phyloP scores from a whole-genome alignment of 2,797 vertebrate genomes.

The Phyllotis vaccarum region DNA sequence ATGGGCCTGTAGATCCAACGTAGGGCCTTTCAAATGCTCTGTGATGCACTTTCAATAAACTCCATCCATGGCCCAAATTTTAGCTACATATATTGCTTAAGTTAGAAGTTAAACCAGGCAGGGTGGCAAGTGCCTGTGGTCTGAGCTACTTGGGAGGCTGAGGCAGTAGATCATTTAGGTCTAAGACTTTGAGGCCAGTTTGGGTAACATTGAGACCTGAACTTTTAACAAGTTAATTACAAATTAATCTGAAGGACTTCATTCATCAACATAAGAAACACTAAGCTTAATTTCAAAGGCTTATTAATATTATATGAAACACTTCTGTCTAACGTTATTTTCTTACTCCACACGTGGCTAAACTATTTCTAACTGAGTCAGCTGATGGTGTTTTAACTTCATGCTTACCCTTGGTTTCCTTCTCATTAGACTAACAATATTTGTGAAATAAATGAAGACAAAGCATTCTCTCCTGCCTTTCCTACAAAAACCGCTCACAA shows the following conservation, averaged over 20 bases:
- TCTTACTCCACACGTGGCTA: not conserved
- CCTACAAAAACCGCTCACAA: not conserved
- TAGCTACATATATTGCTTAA: slow-evolving; percentile 9
- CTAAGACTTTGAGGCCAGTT: not conserved
- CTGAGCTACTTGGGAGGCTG: not conserved
- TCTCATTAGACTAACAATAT: not conserved
- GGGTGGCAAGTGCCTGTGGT: not conserved
- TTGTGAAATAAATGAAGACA: not conserved
- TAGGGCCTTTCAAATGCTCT: not conserved
- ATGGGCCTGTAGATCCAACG: not conserved
- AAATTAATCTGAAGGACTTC: slow-evolving; percentile 4
- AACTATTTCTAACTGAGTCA: slow-evolving; percentile 15
- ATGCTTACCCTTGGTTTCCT: not conserved
- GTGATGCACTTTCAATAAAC: not conserved
- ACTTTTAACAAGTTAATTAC: not conserved
- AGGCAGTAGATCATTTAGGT: not conserved
- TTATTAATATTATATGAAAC: not conserved
- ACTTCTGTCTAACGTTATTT: no score
- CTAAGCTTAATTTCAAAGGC: slow-evolving; percentile 26
- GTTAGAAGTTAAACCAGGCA: not conserved
- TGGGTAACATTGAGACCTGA: not conserved
- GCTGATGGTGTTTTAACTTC: not conserved
- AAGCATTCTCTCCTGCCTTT: not conserved
- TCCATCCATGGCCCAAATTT: not conserved
- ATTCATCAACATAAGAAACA: slow-evolving; percentile 26